Conservation (phyloP, 1,140 invertebrate species). For the Drosophila parabipectinata region DNA sequence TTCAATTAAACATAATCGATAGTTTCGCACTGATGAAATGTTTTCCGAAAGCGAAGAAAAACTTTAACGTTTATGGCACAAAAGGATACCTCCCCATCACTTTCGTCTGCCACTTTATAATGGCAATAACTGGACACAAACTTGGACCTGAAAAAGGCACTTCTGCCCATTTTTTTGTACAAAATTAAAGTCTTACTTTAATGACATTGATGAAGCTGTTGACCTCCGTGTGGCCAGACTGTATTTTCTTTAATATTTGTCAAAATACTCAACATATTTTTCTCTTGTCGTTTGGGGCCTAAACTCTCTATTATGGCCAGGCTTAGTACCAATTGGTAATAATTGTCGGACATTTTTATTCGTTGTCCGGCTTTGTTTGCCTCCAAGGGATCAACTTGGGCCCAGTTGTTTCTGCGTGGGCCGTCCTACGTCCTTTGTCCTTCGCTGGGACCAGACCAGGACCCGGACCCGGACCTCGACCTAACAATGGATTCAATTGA, state of each 20-base stretch:
- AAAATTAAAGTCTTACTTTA: slow-evolving; percentile 52
- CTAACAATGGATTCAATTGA: slow-evolving; percentile 48
- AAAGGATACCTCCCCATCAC: slow-evolving; percentile 21
- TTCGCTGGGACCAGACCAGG: background rate
- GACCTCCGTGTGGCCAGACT: slow-evolving; percentile 40
- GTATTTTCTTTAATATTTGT: slow-evolving; percentile 22
- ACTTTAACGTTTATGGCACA: slow-evolving; percentile 35
- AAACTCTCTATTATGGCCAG: slow-evolving; percentile 27
- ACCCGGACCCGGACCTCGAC: background rate
- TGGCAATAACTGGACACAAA: slow-evolving; percentile 23
- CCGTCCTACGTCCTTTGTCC: background rate
- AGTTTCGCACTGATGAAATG: slow-evolving; percentile 47
- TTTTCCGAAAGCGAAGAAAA: slow-evolving; percentile 36
- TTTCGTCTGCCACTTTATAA: slow-evolving; percentile 19
- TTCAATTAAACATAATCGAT: slow-evolving; percentile 49
- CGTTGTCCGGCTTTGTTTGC: slow-evolving; percentile 51
- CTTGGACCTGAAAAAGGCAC: slow-evolving; percentile 5
- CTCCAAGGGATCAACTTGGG: slow-evolving; percentile 28
- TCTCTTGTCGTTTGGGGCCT: slow-evolving; percentile 10
- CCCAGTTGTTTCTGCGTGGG: slow-evolving; percentile 13
- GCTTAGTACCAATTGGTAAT: slow-evolving; percentile 59
- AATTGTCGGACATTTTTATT: slow-evolving; percentile 63
- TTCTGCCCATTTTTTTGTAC: slow-evolving; percentile 26
- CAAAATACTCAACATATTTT: slow-evolving; percentile 34
- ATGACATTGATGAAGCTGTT: slow-evolving; percentile 77